Conservation (phyloP, 2,888 invertebrate genomes). For the Hirtodrosophila trivittata region DNA sequence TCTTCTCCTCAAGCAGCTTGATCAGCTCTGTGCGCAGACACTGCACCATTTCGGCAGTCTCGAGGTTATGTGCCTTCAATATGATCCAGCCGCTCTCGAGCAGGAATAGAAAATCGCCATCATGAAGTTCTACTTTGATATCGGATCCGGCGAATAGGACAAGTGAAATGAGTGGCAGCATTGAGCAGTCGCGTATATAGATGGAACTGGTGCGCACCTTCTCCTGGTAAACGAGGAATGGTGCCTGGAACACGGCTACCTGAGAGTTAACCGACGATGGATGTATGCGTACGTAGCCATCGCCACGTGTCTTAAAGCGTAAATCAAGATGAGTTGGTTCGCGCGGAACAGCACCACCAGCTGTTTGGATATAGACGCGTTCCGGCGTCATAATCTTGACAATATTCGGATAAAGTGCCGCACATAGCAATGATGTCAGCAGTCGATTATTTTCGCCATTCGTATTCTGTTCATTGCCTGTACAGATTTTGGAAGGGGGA, state of each 20-base stretch:
- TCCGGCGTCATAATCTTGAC: constrained; percentile 92
- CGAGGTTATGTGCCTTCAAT: constrained; percentile 90
- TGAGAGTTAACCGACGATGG: constrained; percentile 90
- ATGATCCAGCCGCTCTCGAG: constrained; percentile 93
- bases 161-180: constrained; percentile 90
- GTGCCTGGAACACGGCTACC: constrained; percentile 88
- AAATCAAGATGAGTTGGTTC: constrained; percentile 89
- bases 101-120: constrained; percentile 89
- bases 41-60: constrained; percentile 92
- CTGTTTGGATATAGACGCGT: constrained; percentile 89
- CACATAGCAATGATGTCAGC: constrained; percentile 93
- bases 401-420: constrained; percentile 96
- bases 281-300: constrained; percentile 90
- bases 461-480: constrained; percentile 86
- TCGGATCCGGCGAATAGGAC: constrained; percentile 90
- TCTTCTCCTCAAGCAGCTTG: constrained; percentile 92
- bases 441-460: constrained; percentile 90
- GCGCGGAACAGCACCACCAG: constrained; percentile 90
- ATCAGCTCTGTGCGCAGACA: constrained; percentile 90
- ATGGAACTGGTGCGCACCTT: constrained; percentile 92
- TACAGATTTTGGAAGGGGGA: too few species aligned
- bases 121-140: constrained; percentile 89
- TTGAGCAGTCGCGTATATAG: constrained; percentile 91
- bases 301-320: constrained; percentile 89
- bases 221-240: constrained; percentile 92